Conservation (phyloP, 1,140 invertebrate species). For the Polypedilum vanderplanki region DNA sequence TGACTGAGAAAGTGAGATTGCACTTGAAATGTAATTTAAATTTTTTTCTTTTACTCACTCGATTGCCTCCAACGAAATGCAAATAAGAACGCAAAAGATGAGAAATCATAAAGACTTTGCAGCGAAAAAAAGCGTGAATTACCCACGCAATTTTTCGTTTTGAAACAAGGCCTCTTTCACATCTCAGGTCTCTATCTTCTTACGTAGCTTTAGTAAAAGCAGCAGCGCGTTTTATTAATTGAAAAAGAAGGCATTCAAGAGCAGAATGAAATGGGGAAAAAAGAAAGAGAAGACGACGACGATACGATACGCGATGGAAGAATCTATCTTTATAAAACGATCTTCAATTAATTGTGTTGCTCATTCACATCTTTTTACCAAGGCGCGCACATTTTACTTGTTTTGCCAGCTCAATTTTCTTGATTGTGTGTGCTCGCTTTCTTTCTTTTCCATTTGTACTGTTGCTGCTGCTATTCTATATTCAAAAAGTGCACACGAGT, state of each 20-base stretch:
- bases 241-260: conserved; percentile 6
- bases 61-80: not conserved
- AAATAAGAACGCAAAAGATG: conserved; percentile 18
- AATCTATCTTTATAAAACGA: conserved; percentile 20
- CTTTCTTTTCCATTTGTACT: not conserved
- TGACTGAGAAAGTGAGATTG: too few species aligned
- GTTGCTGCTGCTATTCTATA: not conserved
- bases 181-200: not conserved
- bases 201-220: not conserved
- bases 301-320: not conserved
- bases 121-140: not conserved
- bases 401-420: not conserved
- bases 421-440: not conserved
- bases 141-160: not conserved
- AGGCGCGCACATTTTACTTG: not conserved
- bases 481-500: not conserved
- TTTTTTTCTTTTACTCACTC: not conserved
- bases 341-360: conserved; percentile 27
- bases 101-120: not conserved
- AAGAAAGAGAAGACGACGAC: conserved; percentile 4
- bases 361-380: conserved; percentile 7
- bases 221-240: conserved; percentile 24
- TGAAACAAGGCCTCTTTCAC: not conserved
- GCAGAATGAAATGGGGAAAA: not conserved
- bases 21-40: conserved; percentile 4